Base-by-base conservation (phyloP, 1,140 invertebrate genomes). In the Pinna nobilis region DNA sequence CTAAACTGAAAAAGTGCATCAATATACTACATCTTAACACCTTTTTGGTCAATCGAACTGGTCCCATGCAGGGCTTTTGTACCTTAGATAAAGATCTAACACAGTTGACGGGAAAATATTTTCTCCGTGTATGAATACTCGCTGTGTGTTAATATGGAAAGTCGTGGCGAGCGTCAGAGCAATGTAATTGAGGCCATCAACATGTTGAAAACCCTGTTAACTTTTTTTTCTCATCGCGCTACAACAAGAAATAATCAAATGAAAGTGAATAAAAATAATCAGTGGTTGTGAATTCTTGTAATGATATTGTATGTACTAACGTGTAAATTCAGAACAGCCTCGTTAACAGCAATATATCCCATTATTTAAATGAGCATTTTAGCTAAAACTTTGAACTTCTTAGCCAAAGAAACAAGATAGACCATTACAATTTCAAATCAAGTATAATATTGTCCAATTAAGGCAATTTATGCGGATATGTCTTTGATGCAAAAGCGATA, bases 401-500 rank as follows among this genome's bases (percentile, higher is more conserved):
- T 20, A 35, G 25, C 18, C 30, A 25, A 47, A 47, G 47, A 23
- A 50, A 33, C 18, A 32, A 65, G 30, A 50, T 18, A 32, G 39
- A 20, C 30, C 30, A 65, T 65, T 65, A 50, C 47, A 50, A 30
- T 51, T 33, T 65, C 63, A 65, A 65, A 65, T 65, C 63, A 65
- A 33, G 63, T 50, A 47, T 65, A 65, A 65, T 65, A 33, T 65
- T 28, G 63, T 35, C 35, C 44, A 65, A 65, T 65, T 65, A 50
- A 30, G 37, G 23, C 63, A 65, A 65, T 65, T 65, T 65, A 50
- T 65, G 44, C 59, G 28, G 32, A 41, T 7, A 11, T 41, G 59
- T 44, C 59, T 61, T 61, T 61, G 59, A 63, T 63, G 39, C 59
- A 15, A 25, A 28, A 25, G 28, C 25, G 59, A 35, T 32, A 63